Evolutionary conservation across 2,888 invertebrate species (phyloP), one percentile per base, ranked within the genome.

Genomic region (Colletes collaris): DNA sequence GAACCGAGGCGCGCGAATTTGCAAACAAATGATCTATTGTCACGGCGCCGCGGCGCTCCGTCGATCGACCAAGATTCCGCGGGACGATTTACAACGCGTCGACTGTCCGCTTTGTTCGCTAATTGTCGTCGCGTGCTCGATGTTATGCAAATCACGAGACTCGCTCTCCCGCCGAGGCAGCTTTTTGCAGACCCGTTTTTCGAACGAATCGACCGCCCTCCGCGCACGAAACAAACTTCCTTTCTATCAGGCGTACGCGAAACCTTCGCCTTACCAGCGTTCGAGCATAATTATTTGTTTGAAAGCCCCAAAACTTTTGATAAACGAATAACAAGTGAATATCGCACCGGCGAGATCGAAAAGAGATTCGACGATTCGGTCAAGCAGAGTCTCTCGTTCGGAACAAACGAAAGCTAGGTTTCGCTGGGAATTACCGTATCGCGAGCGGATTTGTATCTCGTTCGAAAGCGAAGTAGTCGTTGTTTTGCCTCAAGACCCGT

Each of bases 401-500:
- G 27, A 27, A 27, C 27, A 27, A 8, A 46, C 44, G 44, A 46
- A 46, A 46, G 7, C 7, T 40, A 40, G 10, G 8, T 46, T 46
- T 46, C 44, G 44, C 8, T 37, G 40, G 3, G 59, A 49, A 60
- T 67, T 46, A 62, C 4, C 67, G 46, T 62, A 46, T 44, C 68
- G 19, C 65, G 62, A 49, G 19, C n/a, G 16, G 70, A 75, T 75
- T 64, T 13, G 52, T 58, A 64, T 70, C 75, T 63, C 50, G 63
- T 64, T 70, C 64, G 77, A 75, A 77, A 77, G 68, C 76, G 68
- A 75, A 60, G 19, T 44, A 11, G 76, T 13, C 27, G 55, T 76
- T 59, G 55, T 76, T 59, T 63, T 44, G 37, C 46, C 7, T 44
- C 3, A 16, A 16, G 16, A 46, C 44, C 46, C 46, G 46, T 27